phyloP scores from a whole-genome alignment of 1,140 invertebrate genomes.

The Whitmania pigra region DNA sequence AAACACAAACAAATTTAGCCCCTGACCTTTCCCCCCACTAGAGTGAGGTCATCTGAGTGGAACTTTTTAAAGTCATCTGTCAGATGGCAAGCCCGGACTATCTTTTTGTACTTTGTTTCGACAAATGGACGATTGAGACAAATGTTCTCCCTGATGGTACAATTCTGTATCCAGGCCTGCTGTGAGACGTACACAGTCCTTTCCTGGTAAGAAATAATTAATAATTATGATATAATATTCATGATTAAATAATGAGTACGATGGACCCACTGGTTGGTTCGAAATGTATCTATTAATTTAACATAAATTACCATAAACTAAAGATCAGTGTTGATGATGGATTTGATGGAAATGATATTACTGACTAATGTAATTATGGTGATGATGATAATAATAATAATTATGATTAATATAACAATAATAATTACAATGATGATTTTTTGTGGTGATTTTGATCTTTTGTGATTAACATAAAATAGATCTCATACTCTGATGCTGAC shows the following conservation, averaged over 20 bases:
- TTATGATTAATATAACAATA: too few species aligned
- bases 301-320: too few species aligned
- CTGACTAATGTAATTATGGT: too few species aligned
- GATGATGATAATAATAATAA: too few species aligned
- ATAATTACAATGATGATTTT: too few species aligned
- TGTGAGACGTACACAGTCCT: slow-evolving; percentile 58
- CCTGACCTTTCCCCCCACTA: slow-evolving; percentile 40
- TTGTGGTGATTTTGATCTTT: too few species aligned
- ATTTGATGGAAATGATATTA: too few species aligned
- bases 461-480: slow-evolving; percentile 9
- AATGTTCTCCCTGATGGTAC: slow-evolving; percentile 64
- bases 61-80: slow-evolving; percentile 57
- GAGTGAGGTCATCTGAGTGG: slow-evolving; percentile 55
- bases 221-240: background rate
- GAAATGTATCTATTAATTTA: background rate
- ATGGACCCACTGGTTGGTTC: background rate
- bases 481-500: slow-evolving; percentile 20
- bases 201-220: slow-evolving; percentile 18
- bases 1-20: background rate
- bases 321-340: too few species aligned
- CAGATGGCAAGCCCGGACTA: slow-evolving; percentile 49
- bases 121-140: slow-evolving; percentile 51
- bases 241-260: background rate
- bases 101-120: slow-evolving; percentile 39
- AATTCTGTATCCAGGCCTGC: slow-evolving; percentile 66